phyloP scores from a whole-genome alignment of 2,888 invertebrate genomes.

The Bruchidius siliquastri region DNA sequence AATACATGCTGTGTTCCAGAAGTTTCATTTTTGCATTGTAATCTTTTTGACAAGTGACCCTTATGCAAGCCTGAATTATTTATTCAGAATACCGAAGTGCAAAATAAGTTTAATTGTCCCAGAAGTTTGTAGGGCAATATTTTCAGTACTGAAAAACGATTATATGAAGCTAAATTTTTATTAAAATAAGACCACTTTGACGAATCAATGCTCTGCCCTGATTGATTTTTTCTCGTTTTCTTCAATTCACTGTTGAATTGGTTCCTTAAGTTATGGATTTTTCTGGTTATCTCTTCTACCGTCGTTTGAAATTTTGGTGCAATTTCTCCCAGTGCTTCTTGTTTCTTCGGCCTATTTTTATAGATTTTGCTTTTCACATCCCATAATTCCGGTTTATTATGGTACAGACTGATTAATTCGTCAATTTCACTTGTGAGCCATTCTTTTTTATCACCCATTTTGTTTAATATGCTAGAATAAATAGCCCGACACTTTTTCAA shows the following conservation, averaged over 20 bases:
- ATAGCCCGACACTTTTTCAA: too few species aligned
- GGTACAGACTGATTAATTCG: conserved; percentile 14
- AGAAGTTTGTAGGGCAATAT: too few species aligned
- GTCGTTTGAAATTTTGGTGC: conserved; percentile 11
- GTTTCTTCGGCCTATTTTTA: conserved; percentile 9
- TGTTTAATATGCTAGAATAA: neutral
- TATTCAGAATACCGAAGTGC: too few species aligned
- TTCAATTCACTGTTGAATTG: conserved; percentile 11
- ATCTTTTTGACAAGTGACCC: too few species aligned
- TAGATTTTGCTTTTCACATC: conserved; percentile 33
- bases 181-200: too few species aligned
- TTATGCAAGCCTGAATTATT: too few species aligned
- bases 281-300: conserved; percentile 9
- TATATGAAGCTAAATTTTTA: too few species aligned
- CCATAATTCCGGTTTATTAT: conserved; percentile 20
- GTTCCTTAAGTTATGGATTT: conserved; percentile 14
- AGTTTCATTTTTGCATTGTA: too few species aligned
- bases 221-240: conserved; percentile 10
- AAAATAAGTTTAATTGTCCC: too few species aligned
- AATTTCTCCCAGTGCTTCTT: conserved; percentile 4
- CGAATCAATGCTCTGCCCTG: conserved; percentile 11
- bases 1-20: too few species aligned
- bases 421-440: conserved; percentile 13
- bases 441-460: conserved; percentile 8
- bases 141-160: too few species aligned